These are phyloP conservation scores for Bactericera cockerelli DNA, from an alignment of 1,140 invertebrate species.

Conservation along the genomic window DNA sequence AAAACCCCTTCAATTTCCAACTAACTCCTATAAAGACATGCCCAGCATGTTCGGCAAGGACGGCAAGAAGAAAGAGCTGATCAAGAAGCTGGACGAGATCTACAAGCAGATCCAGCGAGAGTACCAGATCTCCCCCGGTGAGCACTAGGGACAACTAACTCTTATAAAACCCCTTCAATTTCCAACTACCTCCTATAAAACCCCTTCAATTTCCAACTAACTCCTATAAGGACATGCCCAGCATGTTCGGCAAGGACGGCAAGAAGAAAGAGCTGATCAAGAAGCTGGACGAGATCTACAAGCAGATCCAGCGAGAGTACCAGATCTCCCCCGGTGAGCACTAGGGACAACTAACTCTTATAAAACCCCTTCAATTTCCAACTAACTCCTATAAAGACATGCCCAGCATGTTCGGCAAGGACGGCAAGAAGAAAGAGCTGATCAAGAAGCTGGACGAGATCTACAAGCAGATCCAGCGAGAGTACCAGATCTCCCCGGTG, in stretches of 20 bases:
- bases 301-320: conserved; percentile 60
- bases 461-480: conserved; percentile 70
- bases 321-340: conserved; percentile 53
- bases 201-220: too few species aligned
- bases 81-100: conserved; percentile 77
- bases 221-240: conserved; percentile 97
- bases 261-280: conserved; percentile 97
- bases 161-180: too few species aligned
- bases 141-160: too few species aligned
- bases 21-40: too few species aligned
- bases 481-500: conserved; percentile 49
- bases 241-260: conserved; percentile 84
- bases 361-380: too few species aligned
- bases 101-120: conserved; percentile 74
- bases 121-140: conserved; percentile 47
- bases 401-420: conserved; percentile 92
- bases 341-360: too few species aligned
- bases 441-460: conserved; percentile 84
- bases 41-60: conserved; percentile 91
- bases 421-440: conserved; percentile 87
- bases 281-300: conserved; percentile 75
- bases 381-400: too few species aligned
- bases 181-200: too few species aligned
- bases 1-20: too few species aligned
- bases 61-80: conserved; percentile 89